Evolutionary conservation across 2,113 vertebrate genomes (phyloP).

Genomic region (Nansenia antarctica): DNA sequence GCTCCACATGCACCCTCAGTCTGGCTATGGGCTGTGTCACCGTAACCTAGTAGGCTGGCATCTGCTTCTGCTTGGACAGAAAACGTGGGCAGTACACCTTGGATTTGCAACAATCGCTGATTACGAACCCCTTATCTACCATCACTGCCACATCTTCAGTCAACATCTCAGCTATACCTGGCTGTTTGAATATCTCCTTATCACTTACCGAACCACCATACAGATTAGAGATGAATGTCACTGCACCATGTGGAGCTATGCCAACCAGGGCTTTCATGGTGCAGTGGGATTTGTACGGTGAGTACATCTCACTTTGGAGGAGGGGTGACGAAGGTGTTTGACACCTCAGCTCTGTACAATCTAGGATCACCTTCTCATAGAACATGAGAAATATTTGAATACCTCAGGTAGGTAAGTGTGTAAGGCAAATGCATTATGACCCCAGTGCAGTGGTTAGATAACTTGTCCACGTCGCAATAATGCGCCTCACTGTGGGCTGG

Average conservation of each 20-base stretch:
- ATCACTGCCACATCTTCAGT: background rate
- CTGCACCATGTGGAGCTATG: background rate
- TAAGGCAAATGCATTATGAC: too few relatives aligned
- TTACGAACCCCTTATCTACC: background rate
- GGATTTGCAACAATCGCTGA: background rate
- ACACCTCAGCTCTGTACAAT: background rate
- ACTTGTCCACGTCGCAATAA: too few relatives aligned
- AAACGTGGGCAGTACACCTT: background rate
- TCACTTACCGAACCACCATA: background rate
- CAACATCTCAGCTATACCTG: background rate
- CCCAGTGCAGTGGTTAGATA: too few relatives aligned
- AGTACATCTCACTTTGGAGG: background rate
- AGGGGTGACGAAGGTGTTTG: background rate
- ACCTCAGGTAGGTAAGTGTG: background rate
- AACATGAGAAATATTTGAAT: background rate
- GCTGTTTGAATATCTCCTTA: background rate
- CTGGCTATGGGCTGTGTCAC: background rate
- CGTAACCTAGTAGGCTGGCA: background rate
- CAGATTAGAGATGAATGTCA: background rate
- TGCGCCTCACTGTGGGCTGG: too few relatives aligned
- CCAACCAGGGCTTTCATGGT: background rate
- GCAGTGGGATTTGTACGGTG: background rate
- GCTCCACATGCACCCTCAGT: conserved; percentile 6
- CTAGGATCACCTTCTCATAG: background rate
- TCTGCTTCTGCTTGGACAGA: background rate